A percentile compares a stretch with the other conserved stretches of the same genome.
Evolutionary conservation across 2,888 invertebrate species (phyloP).

Genomic region (Sinotaia quadrata): DNA sequence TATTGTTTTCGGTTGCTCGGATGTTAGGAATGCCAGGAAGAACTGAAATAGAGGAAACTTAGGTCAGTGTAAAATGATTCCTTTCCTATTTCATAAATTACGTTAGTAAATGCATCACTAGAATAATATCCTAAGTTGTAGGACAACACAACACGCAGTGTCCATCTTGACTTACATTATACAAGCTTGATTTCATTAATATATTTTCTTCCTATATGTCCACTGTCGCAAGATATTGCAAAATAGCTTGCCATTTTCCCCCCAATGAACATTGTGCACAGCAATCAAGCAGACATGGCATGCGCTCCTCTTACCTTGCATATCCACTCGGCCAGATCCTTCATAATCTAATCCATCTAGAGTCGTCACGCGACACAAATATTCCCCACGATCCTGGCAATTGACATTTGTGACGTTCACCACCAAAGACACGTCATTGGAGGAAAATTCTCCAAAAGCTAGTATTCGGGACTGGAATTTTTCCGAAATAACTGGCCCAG

Average conservation of each 20-base stretch:
- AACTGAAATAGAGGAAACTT: neutral
- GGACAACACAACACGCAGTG: too few relatives aligned
- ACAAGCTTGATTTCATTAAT: too few relatives aligned
- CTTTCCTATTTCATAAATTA: neutral
- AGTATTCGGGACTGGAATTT: neutral
- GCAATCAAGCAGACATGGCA: neutral
- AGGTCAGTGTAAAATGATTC: neutral
- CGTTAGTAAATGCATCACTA: too few relatives aligned
- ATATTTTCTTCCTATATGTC: too few relatives aligned
- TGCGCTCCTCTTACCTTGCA: constrained; percentile 6
- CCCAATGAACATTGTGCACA: too few relatives aligned
- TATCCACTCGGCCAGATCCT: neutral
- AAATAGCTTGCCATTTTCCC: too few relatives aligned
- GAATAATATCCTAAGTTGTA: too few relatives aligned
- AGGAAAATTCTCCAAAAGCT: constrained; percentile 1
- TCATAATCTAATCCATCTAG: constrained; percentile 1
- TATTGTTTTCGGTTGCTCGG: neutral
- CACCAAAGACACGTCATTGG: constrained; percentile 2
- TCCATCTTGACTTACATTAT: too few relatives aligned
- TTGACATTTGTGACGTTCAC: constrained; percentile 16
- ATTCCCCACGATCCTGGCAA: constrained; percentile 17
- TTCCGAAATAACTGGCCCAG: neutral
- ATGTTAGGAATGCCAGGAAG: constrained; percentile 15
- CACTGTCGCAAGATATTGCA: too few relatives aligned
- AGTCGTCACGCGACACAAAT: constrained; percentile 12